Evolutionary conservation across 2,888 invertebrate species (phyloP).

Genomic region (Macaria liturata): DNA sequence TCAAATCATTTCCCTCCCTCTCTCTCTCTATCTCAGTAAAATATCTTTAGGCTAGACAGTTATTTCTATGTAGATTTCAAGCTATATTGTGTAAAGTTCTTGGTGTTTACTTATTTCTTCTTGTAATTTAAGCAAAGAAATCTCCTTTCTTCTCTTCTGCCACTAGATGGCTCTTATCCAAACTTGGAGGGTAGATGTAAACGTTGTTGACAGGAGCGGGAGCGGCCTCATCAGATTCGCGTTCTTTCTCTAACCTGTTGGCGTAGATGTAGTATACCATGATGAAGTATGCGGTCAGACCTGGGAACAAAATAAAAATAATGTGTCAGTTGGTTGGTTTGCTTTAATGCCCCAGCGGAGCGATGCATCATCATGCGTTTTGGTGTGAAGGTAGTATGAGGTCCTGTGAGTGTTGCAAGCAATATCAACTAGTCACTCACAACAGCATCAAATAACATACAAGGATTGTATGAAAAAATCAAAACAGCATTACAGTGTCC

Average conservation of each 20-base stretch:
- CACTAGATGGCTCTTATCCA: slow-evolving; percentile 41
- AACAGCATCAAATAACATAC: too few species aligned
- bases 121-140: too few species aligned
- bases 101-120: neutral
- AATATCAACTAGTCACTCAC: too few species aligned
- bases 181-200: slow-evolving; percentile 42
- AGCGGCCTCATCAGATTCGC: slow-evolving; percentile 6
- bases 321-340: too few species aligned
- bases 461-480: too few species aligned
- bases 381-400: too few species aligned
- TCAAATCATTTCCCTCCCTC: neutral
- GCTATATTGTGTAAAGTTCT: neutral
- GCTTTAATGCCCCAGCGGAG: too few species aligned
- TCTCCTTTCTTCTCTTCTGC: slow-evolving; percentile 11
- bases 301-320: slow-evolving; percentile 40
- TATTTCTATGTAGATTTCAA: too few species aligned
- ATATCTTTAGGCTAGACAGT: too few species aligned
- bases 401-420: too few species aligned
- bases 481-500: too few species aligned
- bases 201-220: slow-evolving; percentile 30
- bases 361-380: too few species aligned
- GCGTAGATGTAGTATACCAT: slow-evolving; percentile 52
- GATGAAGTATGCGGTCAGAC: slow-evolving; percentile 48
- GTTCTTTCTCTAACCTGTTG: slow-evolving; percentile 41
- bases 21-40: neutral